Base-by-base conservation (phyloP, 2,797 vertebrate genomes). In the Pangasius djambal region DNA sequence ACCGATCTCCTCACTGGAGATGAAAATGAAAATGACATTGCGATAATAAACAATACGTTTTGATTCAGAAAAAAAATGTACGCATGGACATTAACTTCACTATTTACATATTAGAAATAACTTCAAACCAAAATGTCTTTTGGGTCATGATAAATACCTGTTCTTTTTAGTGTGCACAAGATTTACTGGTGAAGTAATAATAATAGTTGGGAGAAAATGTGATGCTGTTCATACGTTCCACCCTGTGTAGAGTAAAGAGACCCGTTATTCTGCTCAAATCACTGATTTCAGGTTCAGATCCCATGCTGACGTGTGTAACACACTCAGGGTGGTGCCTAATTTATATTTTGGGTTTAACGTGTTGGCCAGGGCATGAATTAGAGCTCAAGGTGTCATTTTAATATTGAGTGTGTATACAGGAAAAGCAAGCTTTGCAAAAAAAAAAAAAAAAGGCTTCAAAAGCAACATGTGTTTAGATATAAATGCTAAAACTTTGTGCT, bases 201-300 rank as follows among this genome's bases (percentile, higher is more conserved):
- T 65, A 18, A 83, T 31, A 79, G 22, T 3, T 13, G 55, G 13
- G 57, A 83, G 22, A 15, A 28, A 44, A 83, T 13, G 13, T 18
- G 20, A 48, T 55, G 65, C 10, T 44, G 50, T 79, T 22, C 48
- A 55, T 69, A 4, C 55, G 48, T 15, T 34, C 20, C 40, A 25
- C 10, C 2, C 52, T 48, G 31, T 31, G 50, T 52, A 5, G n/a
- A 31, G 31, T 48, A 85, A 34, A 12, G 44, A 83, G 44, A 83
- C 63, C 61, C 1, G 63, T 69, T 34, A 22, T 84, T 52, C 9
- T 67, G 50, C 67, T 77, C 50, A 61, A 28, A 37, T 83, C 40
- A 48, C 87, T 83, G 65, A 83, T 83, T 74, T 72, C 34, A 83
- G 50, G 78, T 83, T 88, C 31, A 72, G 55, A 48, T 84, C n/a